Conservation (phyloP, 2,888 invertebrate genomes). For the Lasiommata megera region DNA sequence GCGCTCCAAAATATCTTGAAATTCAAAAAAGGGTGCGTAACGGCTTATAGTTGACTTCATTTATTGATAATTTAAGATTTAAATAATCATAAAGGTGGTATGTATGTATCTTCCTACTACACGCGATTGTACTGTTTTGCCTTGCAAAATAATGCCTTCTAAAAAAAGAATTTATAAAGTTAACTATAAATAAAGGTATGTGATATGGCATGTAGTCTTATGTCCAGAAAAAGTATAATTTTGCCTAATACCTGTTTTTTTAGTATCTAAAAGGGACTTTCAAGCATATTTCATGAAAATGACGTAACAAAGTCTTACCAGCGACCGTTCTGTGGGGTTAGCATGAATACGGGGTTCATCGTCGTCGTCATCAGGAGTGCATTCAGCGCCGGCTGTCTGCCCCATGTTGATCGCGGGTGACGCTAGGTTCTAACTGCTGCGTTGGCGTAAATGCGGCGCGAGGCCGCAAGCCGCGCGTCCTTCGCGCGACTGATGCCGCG, state of each 20-base stretch:
- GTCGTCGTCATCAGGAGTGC: conserved; percentile 74
- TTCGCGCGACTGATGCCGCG: conserved; percentile 72
- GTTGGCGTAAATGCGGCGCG: conserved; percentile 47
- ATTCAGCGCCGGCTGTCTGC: conserved; percentile 76
- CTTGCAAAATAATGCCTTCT: no score
- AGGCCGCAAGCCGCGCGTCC: conserved; percentile 77
- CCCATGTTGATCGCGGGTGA: conserved; percentile 78
- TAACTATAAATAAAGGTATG: no score
- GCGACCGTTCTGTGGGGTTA: conserved; percentile 74
- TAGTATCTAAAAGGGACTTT: neutral
- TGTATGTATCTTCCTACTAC: no score
- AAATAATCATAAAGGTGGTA: no score
- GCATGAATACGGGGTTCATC: conserved; percentile 77
- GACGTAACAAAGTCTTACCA: conserved; percentile 61
- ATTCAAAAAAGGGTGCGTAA: no score
- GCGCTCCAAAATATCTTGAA: neutral
- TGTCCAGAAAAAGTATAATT: no score
- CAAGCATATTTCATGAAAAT: neutral
- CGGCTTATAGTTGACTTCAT: no score
- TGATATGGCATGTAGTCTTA: no score
- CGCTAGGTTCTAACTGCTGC: conserved; percentile 32
- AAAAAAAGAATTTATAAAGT: no score
- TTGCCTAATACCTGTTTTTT: neutral
- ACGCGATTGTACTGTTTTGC: no score
- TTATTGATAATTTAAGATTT: no score